These are phyloP conservation scores for Ichneumoninae sp. DNA, from an alignment of 2,888 invertebrate genomes.

Conservation along the genomic window DNA sequence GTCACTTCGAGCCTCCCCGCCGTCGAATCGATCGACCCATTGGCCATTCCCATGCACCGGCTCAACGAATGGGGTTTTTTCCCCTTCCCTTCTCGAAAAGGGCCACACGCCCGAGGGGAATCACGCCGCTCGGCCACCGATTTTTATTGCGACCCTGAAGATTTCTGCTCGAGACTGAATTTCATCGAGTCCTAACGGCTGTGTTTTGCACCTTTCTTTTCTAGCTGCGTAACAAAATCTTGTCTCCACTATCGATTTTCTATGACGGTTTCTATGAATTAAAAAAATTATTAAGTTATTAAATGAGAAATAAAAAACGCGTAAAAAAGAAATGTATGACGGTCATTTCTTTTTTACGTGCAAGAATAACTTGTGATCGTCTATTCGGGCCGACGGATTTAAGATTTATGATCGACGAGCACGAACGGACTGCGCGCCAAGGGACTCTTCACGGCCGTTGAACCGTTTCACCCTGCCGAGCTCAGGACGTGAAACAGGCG, in stretches of 20 bases:
- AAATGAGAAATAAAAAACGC: no score
- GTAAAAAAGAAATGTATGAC: no score
- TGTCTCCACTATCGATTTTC: no score
- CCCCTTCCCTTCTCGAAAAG: not conserved
- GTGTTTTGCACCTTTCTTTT: no score
- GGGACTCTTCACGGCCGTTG: conserved; percentile 12
- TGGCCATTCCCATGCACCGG: conserved; percentile 79
- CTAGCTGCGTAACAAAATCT: no score
- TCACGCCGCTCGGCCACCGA: not conserved
- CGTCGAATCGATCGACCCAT: conserved; percentile 68
- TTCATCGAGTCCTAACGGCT: no score
- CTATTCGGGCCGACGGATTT: not conserved
- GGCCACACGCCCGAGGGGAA: not conserved
- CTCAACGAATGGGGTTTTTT: conserved; percentile 47
- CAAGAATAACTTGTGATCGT: not conserved
- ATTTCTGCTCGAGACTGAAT: no score
- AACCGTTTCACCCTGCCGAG: conserved; percentile 47
- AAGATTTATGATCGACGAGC: not conserved
- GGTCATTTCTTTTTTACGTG: no score
- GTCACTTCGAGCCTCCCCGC: conserved; percentile 69
- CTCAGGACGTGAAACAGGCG: conserved; percentile 44
- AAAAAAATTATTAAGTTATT: no score
- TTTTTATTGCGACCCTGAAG: not conserved
- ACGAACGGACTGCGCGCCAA: not conserved
- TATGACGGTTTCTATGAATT: no score